These are phyloP conservation scores for Drosophila falleni DNA, from an alignment of 2,888 invertebrate genomes.

Conservation along the genomic window DNA sequence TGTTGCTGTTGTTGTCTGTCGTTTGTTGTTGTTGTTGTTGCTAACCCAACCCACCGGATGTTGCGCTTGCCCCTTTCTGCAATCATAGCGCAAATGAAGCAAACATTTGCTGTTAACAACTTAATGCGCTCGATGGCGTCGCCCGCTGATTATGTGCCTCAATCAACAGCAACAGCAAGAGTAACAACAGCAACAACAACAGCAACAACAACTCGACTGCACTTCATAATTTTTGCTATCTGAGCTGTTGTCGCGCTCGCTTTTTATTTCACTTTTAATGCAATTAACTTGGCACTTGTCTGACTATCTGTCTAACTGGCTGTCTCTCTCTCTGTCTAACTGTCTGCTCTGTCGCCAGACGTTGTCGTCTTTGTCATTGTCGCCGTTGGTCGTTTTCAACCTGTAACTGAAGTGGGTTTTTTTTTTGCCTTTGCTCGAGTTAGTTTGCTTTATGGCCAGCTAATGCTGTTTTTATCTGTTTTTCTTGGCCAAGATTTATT, in stretches of 20 bases:
- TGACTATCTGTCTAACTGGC: slow-evolving; percentile 49
- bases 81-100: slow-evolving; percentile 81
- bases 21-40: slow-evolving; percentile 34
- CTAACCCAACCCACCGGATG: slow-evolving; percentile 64
- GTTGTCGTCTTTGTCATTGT: slow-evolving; percentile 61
- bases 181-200: slow-evolving; percentile 33
- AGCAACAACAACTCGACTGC: slow-evolving; percentile 52
- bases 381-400: slow-evolving; percentile 51
- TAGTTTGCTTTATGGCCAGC: slow-evolving; percentile 72
- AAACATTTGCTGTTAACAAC: slow-evolving; percentile 83
- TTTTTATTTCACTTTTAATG: slow-evolving; percentile 79
- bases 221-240: slow-evolving; percentile 81
- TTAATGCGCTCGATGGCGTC: slow-evolving; percentile 76
- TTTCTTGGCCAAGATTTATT: slow-evolving; percentile 80
- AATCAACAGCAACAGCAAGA: slow-evolving; percentile 66
- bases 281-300: slow-evolving; percentile 79
- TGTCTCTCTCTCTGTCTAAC: background rate
- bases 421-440: slow-evolving; percentile 52
- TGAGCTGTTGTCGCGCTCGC: slow-evolving; percentile 72
- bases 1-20: slow-evolving; percentile 22
- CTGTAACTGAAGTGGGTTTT: slow-evolving; percentile 40
- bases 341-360: slow-evolving; percentile 45
- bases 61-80: slow-evolving; percentile 52
- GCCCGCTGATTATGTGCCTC: slow-evolving; percentile 77
- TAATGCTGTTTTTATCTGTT: slow-evolving; percentile 80